These are phyloP conservation scores for Stichopus chloronotus DNA, from an alignment of 35 echinoderm and acorn worm genomes.

Conservation along the genomic window DNA sequence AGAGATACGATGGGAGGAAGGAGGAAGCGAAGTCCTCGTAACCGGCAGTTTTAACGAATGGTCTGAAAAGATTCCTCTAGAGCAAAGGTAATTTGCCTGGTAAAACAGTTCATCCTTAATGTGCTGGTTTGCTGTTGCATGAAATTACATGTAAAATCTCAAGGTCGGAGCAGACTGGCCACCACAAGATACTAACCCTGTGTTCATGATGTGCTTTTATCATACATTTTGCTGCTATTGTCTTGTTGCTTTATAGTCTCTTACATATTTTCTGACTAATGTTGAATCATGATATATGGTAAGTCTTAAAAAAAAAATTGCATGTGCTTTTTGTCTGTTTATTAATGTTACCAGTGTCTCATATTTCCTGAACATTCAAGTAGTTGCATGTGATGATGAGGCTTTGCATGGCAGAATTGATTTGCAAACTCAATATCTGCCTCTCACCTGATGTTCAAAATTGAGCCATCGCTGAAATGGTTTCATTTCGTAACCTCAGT, in stretches of 20 bases:
- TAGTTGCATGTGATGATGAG: no score
- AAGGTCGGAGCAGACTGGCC: background rate
- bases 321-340: no score
- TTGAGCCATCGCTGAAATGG: no score
- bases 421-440: no score
- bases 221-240: background rate
- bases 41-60: conserved; percentile 84
- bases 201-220: background rate
- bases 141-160: background rate
- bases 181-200: background rate
- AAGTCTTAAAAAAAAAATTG: no score
- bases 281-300: no score
- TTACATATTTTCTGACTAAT: no score
- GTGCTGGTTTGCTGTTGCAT: background rate
- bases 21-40: conserved; percentile 61
- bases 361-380: no score
- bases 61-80: conserved; percentile 69
- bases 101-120: background rate
- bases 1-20: conserved; percentile 79
- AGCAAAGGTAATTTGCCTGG: conserved; percentile 48
- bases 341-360: no score
- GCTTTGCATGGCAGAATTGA: no score
- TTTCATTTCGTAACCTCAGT: no score
- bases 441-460: no score
- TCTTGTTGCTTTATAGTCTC: background rate